Percentiles rank a stretch among this genome's conserved stretches.
These are phyloP conservation scores for Oceanodroma tethys DNA, from an alignment of 2,113 vertebrate genomes.

Conservation along the genomic window DNA sequence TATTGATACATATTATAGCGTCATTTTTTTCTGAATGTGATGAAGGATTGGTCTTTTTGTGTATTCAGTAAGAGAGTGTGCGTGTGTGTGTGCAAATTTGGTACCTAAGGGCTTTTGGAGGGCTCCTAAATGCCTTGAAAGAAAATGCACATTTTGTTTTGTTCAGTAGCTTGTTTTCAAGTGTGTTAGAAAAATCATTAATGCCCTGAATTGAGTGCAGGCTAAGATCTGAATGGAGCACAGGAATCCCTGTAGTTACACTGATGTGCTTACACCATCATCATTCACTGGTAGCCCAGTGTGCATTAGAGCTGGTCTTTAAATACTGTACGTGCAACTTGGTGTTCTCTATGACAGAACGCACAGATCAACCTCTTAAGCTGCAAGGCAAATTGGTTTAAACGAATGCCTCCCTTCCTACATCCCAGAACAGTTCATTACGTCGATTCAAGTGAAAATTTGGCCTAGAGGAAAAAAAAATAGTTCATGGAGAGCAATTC, in stretches of 20 bases:
- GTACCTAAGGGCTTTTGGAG: constrained; percentile 2
- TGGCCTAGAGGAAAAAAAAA: neutral
- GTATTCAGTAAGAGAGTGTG: neutral
- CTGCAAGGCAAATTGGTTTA: neutral
- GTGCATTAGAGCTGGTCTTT: neutral
- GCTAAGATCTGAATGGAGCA: neutral
- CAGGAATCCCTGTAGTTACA: constrained; percentile 8
- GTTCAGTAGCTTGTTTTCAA: neutral
- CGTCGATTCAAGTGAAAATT: neutral
- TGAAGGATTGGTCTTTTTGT: constrained; percentile 32
- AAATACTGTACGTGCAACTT: neutral
- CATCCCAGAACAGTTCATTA: neutral
- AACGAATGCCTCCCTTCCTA: neutral
- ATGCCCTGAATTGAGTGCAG: neutral
- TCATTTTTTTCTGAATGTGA: neutral
- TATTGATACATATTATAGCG: neutral
- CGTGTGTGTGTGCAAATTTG: neutral
- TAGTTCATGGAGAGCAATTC: neutral
- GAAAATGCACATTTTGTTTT: neutral
- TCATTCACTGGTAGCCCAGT: neutral
- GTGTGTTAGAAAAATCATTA: neutral
- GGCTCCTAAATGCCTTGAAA: constrained; percentile 3
- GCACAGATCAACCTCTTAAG: neutral
- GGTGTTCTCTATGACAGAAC: neutral
- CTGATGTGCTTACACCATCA: neutral